A percentile compares a stretch with the other conserved stretches of the same genome.
Conservation (phyloP, 2,888 invertebrate species). For the Drosophila flavopinicola region DNA sequence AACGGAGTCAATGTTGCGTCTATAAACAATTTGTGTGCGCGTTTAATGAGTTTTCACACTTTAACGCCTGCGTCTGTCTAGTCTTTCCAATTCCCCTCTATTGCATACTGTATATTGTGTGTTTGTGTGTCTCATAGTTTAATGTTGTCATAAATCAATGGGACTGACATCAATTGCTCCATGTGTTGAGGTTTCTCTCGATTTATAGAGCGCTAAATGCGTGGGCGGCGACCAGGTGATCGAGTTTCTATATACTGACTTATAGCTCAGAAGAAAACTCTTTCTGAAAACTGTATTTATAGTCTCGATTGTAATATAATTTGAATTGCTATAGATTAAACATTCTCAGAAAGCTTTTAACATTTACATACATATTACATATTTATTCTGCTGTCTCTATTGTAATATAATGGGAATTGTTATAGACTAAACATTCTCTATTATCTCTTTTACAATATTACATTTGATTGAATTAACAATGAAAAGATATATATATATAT, state of each 20-base stretch:
- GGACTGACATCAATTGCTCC: slow-evolving; percentile 64
- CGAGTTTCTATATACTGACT: slow-evolving; percentile 4
- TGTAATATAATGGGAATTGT: too few relatives aligned
- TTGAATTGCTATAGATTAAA: too few relatives aligned
- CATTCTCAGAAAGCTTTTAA: too few relatives aligned
- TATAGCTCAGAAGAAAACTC: neutral
- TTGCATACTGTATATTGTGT: slow-evolving; percentile 1
- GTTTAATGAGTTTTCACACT: slow-evolving; percentile 75
- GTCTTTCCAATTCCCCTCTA: slow-evolving; percentile 27
- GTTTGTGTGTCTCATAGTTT: slow-evolving; percentile 53
- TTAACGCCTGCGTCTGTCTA: slow-evolving; percentile 53
- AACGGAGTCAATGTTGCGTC: slow-evolving; percentile 28
- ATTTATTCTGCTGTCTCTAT: too few relatives aligned
- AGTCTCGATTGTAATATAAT: too few relatives aligned
- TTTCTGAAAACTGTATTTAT: neutral
- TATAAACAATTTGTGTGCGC: slow-evolving; percentile 70
- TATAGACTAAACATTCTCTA: too few relatives aligned
- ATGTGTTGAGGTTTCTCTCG: slow-evolving; percentile 48
- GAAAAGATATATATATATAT: too few relatives aligned
- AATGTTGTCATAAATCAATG: slow-evolving; percentile 68
- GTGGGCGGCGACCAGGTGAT: slow-evolving; percentile 38
- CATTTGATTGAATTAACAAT: too few relatives aligned
- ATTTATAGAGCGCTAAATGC: slow-evolving; percentile 24
- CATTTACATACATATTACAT: too few relatives aligned
- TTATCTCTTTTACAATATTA: too few relatives aligned